Evolutionary conservation across 2,797 vertebrate genomes (phyloP).

Genomic region (Malurus splendens): DNA sequence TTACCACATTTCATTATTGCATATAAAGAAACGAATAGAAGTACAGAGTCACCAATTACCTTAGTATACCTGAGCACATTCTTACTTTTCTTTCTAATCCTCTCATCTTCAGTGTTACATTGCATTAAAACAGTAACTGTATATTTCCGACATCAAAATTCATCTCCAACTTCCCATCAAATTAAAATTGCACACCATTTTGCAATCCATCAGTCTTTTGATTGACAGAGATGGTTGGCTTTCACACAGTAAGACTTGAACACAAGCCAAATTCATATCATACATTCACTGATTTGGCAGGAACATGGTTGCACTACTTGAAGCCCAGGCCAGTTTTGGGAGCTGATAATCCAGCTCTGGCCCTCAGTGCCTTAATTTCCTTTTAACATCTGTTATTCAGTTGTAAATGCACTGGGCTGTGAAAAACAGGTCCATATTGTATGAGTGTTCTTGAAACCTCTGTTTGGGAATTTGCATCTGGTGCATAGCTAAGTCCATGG

Average conservation of each 20-base stretch:
- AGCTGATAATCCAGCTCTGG: not conserved
- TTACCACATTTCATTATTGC: not conserved
- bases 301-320: not conserved
- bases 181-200: not conserved
- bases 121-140: not conserved
- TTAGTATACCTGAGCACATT: not conserved
- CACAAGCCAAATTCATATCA: not conserved
- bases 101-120: not conserved
- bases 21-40: not conserved
- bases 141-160: not conserved
- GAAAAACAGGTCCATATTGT: not conserved
- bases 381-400: constrained; percentile 20
- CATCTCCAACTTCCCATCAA: not conserved
- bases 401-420: not conserved
- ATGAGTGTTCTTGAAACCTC: not conserved
- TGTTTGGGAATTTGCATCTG: not conserved
- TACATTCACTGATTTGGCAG: constrained; percentile 15
- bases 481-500: not conserved
- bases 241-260: not conserved
- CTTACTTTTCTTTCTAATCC: not conserved
- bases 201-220: not conserved
- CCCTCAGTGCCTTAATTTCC: not conserved
- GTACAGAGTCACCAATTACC: not conserved
- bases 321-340: not conserved
- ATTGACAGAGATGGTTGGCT: constrained; percentile 23